Evolutionary conservation across 2,113 vertebrate species (phyloP).

Genomic region (Anguilla japonica): DNA sequence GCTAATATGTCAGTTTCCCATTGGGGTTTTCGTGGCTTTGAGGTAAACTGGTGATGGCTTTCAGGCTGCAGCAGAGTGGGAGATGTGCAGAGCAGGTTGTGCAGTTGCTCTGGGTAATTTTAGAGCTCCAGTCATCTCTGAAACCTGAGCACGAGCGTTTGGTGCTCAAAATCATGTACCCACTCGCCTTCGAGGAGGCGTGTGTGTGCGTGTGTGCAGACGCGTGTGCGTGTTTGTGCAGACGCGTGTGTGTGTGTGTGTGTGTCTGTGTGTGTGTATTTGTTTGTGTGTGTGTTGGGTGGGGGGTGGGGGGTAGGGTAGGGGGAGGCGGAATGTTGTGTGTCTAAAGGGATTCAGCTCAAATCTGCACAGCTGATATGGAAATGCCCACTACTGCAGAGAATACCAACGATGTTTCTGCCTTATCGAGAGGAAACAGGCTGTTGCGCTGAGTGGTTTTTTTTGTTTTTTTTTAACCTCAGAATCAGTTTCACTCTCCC

Average conservation of each 20-base stretch:
- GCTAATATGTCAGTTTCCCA: too few species aligned
- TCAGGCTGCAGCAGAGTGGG: not conserved
- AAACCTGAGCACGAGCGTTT: not conserved
- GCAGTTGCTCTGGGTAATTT: not conserved
- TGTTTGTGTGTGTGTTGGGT: not conserved
- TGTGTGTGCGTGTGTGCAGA: not conserved
- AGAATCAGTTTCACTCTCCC: not conserved
- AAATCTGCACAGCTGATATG: not conserved
- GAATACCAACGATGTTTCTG: not conserved
- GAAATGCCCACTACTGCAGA: not conserved
- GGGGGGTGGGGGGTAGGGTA: not conserved
- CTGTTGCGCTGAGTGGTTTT: not conserved
- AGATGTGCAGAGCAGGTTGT: not conserved
- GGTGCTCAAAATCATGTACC: not conserved
- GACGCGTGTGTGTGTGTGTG: too few species aligned
- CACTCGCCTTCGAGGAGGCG: constrained; percentile 3
- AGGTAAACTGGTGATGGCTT: not conserved
- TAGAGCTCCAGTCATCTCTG: not conserved
- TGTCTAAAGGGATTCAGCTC: not conserved
- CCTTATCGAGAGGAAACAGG: constrained; percentile 5
- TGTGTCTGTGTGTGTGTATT: too few species aligned
- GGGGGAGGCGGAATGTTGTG: not conserved
- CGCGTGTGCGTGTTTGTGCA: too few species aligned
- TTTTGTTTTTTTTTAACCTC: not conserved
- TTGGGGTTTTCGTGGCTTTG: not conserved